Percentiles rank a stretch among this genome's conserved stretches.
phyloP scores from a whole-genome alignment of 2,888 invertebrate species.

The Camptogramma bilineatum region DNA sequence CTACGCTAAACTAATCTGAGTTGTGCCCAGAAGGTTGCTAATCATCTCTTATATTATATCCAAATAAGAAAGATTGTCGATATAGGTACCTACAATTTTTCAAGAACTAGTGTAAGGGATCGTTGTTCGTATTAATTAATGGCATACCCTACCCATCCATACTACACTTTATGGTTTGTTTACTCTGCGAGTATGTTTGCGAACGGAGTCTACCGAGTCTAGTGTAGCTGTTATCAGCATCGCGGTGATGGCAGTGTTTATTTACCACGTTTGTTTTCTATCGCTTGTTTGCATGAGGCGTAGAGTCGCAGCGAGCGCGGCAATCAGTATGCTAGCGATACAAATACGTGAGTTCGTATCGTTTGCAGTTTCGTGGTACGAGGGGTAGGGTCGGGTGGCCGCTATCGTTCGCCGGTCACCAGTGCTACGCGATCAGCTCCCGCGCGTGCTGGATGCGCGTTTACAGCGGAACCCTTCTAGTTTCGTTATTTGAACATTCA shows the following conservation, averaged over 20 bases:
- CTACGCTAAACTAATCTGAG: no score
- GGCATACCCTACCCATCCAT: constrained; percentile 20
- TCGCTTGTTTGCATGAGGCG: constrained; percentile 42
- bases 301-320: constrained; percentile 39
- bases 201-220: constrained; percentile 50
- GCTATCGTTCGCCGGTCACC: constrained; percentile 82
- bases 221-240: constrained; percentile 69
- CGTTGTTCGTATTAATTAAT: constrained; percentile 33
- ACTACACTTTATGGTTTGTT: constrained; percentile 51
- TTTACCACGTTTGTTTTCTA: constrained; percentile 54
- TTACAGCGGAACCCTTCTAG: constrained; percentile 51
- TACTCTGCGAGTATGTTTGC: constrained; percentile 52
- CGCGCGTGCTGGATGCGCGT: constrained; percentile 72
- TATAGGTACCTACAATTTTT: not conserved
- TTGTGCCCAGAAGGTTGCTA: not conserved
- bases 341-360: constrained; percentile 52
- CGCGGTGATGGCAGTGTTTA: constrained; percentile 58
- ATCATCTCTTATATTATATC: not conserved
- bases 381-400: constrained; percentile 75
- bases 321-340: constrained; percentile 48
- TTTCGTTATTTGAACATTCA: constrained; percentile 66
- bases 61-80: not conserved
- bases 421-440: constrained; percentile 78
- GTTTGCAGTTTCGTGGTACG: constrained; percentile 67
- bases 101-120: constrained; percentile 6